Base-by-base conservation (phyloP, 2,113 vertebrate genomes). In the Cranoglanis bouderius region DNA sequence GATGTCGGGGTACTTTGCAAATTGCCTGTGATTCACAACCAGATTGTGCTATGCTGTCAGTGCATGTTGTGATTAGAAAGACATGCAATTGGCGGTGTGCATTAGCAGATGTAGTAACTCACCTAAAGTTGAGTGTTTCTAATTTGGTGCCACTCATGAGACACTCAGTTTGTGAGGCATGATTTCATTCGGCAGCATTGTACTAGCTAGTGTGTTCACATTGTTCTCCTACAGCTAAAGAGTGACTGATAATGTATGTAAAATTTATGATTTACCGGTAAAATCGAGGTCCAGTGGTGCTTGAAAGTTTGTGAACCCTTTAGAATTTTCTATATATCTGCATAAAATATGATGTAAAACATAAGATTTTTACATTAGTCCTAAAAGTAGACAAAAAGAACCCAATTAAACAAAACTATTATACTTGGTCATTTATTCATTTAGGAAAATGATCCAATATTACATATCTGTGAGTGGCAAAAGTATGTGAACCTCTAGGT, bases 1-100 rank as follows among this genome's bases (percentile, higher is more conserved):
- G 92, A 92, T 94, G 92, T 90, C 55, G 87, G 90, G 92, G 88
- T 92, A 92, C 92, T 94, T 92, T 92, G 92, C 92, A 95, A 95
- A 96, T 94, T 95, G 94, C 92, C 89, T 91, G 93, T 93, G 94
- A 95, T 94, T 94, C 87, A 90, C 92, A 93, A 93, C 90, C 91
- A 94, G 94, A 95, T 95, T 95, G 94, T 94, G 92, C 94, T 94
- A 95, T 95, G 92, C 94, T 95, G 95, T 96, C 94, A 94, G 92
- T 94, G 93, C 92, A 93, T 94, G 94, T 93, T 94, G 90, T 95
- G 94, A 95, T 95, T 95, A 94, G 94, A 93, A 95, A 93, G 89
- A 92, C 86, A 24, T 59, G 38, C 94, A 95, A 94, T 95, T 95
- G 88, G 88, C 88, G 89, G 94, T 93, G 93, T 94, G 93, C 92